Evolutionary conservation across 2,113 vertebrate species (phyloP).

Genomic region (Amphiprion ocellaris): DNA sequence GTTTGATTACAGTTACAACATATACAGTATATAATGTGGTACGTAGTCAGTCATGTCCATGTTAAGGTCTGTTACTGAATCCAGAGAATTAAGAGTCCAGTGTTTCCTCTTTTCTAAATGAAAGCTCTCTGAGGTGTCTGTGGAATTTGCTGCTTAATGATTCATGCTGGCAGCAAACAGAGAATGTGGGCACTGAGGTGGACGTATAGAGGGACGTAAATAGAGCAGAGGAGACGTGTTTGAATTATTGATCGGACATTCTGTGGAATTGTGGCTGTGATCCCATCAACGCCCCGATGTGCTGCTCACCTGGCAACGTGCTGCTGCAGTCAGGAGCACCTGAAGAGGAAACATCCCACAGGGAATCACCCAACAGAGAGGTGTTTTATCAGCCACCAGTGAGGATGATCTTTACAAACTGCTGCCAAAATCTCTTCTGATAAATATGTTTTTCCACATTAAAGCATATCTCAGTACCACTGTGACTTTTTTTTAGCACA

Average conservation of each 20-base stretch:
- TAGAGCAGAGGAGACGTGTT: slow-evolving; percentile 55
- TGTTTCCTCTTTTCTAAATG: slow-evolving; percentile 26
- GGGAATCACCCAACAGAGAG: slow-evolving; percentile 20
- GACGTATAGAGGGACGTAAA: slow-evolving; percentile 41
- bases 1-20: slow-evolving; percentile 4
- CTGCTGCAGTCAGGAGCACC: slow-evolving; percentile 33
- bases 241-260: slow-evolving; percentile 76
- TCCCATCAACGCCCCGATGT: not conserved
- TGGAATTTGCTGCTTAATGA: slow-evolving; percentile 61
- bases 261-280: slow-evolving; percentile 41
- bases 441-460: slow-evolving; percentile 17
- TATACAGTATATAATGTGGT: not conserved
- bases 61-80: not conserved
- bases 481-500: slow-evolving; percentile 2
- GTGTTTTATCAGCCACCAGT: slow-evolving; percentile 18
- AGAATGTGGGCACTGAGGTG: slow-evolving; percentile 23
- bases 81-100: not conserved
- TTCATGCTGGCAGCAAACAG: slow-evolving; percentile 52
- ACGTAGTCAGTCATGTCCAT: not conserved
- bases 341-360: slow-evolving; percentile 28
- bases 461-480: not conserved
- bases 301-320: slow-evolving; percentile 60
- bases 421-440: not conserved
- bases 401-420: not conserved
- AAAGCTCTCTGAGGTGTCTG: slow-evolving; percentile 36